These are phyloP conservation scores for Myrmecophaga tridactyla DNA, from an alignment of 2,113 vertebrate species.

Conservation along the genomic window DNA sequence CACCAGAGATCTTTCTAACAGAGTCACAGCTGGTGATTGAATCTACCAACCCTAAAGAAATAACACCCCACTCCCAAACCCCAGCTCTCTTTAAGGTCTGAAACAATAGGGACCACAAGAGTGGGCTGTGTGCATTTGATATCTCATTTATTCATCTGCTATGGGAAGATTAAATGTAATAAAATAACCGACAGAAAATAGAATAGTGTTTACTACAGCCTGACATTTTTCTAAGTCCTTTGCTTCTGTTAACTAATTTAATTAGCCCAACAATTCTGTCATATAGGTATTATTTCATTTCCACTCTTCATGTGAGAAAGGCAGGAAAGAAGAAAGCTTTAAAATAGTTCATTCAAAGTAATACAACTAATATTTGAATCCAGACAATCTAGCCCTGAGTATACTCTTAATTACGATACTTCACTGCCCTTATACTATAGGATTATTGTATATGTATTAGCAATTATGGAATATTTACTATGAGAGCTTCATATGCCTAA, in stretches of 20 bases:
- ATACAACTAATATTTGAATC: neutral
- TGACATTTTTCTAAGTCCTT: neutral
- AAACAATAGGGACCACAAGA: neutral
- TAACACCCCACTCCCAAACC: no score
- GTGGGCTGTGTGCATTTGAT: neutral
- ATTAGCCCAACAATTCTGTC: neutral
- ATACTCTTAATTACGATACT: neutral
- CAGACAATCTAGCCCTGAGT: neutral
- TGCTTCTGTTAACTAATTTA: neutral
- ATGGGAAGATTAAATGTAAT: neutral
- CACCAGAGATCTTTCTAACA: constrained; percentile 18
- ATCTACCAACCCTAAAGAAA: constrained; percentile 1
- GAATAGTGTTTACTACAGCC: neutral
- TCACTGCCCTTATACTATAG: neutral
- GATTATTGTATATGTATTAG: neutral
- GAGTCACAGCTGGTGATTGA: constrained; percentile 43
- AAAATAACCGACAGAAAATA: neutral
- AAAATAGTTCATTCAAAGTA: neutral
- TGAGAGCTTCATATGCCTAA: neutral
- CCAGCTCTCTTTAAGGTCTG: neutral
- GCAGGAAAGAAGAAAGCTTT: neutral
- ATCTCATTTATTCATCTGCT: constrained; percentile 22
- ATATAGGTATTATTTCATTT: neutral
- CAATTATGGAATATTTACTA: neutral
- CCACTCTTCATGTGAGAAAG: neutral